Conservation (phyloP, 1,140 invertebrate species). For the Brachionus rubens region DNA sequence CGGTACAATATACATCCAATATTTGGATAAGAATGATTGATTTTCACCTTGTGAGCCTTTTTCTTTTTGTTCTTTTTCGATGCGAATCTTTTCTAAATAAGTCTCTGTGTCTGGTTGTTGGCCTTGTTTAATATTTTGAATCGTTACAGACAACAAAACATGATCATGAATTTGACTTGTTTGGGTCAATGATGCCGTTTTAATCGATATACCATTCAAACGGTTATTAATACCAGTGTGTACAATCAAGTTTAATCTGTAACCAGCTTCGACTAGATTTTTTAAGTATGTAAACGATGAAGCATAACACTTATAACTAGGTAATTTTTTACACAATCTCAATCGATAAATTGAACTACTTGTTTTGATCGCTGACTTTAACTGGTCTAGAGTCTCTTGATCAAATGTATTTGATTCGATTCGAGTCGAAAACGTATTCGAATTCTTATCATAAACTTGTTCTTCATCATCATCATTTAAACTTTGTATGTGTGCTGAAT, state of each 20-base stretch:
- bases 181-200: neutral
- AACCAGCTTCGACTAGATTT: neutral
- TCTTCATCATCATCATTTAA: conserved; percentile 1
- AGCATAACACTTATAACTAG: neutral
- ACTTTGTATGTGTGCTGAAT: conserved; percentile 19
- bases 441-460: conserved; percentile 2
- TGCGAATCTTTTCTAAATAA: conserved; percentile 13
- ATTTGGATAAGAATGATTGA: conserved; percentile 44
- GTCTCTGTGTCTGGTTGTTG: conserved; percentile 42
- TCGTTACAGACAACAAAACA: neutral
- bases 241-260: conserved; percentile 6
- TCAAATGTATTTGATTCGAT: conserved; percentile 5
- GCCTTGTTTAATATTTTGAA: conserved; percentile 23
- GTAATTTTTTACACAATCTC: conserved; percentile 23
- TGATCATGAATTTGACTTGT: neutral
- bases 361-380: neutral
- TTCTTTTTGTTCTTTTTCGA: conserved; percentile 42
- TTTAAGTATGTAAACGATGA: conserved; percentile 29
- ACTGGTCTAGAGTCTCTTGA: neutral
- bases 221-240: conserved; percentile 25
- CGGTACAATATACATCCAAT: conserved; percentile 46
- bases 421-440: neutral
- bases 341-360: conserved; percentile 21
- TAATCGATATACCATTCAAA: conserved; percentile 8
- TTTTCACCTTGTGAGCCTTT: conserved; percentile 35